Conservation (phyloP, 2,888 invertebrate genomes). For the Pinctada fucata region DNA sequence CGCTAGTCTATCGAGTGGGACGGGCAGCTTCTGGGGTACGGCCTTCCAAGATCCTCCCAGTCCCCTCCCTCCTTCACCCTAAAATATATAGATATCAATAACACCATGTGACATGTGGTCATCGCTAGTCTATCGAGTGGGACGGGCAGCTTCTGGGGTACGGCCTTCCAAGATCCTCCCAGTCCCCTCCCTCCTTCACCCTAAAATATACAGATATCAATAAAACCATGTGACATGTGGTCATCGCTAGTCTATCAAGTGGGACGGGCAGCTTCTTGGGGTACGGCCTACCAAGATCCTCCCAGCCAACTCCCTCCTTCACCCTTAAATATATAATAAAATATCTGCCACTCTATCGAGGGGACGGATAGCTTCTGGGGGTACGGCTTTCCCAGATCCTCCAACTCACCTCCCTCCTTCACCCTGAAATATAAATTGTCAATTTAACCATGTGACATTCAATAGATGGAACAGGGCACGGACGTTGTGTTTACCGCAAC, state of each 20-base stretch:
- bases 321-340: slow-evolving; percentile 56
- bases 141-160: slow-evolving; percentile 62
- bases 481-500: too few relatives aligned
- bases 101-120: not conserved
- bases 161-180: slow-evolving; percentile 64
- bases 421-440: slow-evolving; percentile 61
- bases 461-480: not conserved
- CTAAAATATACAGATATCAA: slow-evolving; percentile 42
- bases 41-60: slow-evolving; percentile 63
- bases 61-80: slow-evolving; percentile 65
- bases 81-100: slow-evolving; percentile 14
- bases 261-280: slow-evolving; percentile 59
- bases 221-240: not conserved
- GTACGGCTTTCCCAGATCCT: slow-evolving; percentile 63
- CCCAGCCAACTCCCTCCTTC: slow-evolving; percentile 63
- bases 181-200: slow-evolving; percentile 63
- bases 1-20: slow-evolving; percentile 57
- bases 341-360: slow-evolving; percentile 62
- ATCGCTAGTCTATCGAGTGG: slow-evolving; percentile 60
- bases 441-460: not conserved
- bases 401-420: slow-evolving; percentile 63
- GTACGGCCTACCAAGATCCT: slow-evolving; percentile 63
- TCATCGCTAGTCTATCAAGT: slow-evolving; percentile 59
- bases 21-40: slow-evolving; percentile 64
- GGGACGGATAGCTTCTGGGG: slow-evolving; percentile 58